Conservation (phyloP, 2,888 invertebrate species). For the Tetragnatha montana region DNA sequence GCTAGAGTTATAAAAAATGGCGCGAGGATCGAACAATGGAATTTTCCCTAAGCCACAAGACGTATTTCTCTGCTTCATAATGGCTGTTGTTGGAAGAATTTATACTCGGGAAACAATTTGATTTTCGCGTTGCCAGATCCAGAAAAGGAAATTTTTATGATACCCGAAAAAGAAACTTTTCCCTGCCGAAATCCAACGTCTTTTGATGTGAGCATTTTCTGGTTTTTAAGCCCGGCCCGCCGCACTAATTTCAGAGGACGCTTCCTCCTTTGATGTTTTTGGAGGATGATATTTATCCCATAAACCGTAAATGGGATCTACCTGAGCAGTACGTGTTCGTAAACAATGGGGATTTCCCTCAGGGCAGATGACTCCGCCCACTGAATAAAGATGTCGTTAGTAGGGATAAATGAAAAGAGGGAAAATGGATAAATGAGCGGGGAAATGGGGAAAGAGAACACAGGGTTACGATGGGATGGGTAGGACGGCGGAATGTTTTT, state of each 20-base stretch:
- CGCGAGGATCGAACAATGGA: constrained; percentile 6
- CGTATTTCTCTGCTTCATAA: constrained; percentile 20
- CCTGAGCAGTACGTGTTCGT: not conserved
- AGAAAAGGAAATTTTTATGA: constrained; percentile 8
- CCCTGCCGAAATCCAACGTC: not conserved
- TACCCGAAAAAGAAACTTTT: constrained; percentile 3
- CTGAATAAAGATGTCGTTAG: not conserved
- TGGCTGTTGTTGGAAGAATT: constrained; percentile 27
- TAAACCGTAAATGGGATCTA: constrained; percentile 8
- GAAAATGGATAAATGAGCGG: not conserved
- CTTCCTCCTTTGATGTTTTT: constrained; percentile 7
- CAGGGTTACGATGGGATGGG: not conserved
- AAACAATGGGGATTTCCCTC: constrained; percentile 12
- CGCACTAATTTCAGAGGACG: not conserved
- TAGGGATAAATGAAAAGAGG: not conserved
- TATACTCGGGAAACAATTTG: constrained; percentile 8
- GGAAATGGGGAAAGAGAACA: not conserved
- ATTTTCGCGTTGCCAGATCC: constrained; percentile 12
- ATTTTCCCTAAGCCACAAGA: not conserved
- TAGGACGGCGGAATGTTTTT: not conserved
- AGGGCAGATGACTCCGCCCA: not conserved
- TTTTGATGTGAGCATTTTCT: constrained; percentile 15
- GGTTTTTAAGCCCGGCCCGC: not conserved
- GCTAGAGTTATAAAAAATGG: constrained; percentile 3
- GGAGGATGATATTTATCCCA: constrained; percentile 7